Percentiles rank a stretch among this genome's conserved stretches.
phyloP scores from a whole-genome alignment of 2,888 invertebrate species.

The Nomada ferruginata region DNA sequence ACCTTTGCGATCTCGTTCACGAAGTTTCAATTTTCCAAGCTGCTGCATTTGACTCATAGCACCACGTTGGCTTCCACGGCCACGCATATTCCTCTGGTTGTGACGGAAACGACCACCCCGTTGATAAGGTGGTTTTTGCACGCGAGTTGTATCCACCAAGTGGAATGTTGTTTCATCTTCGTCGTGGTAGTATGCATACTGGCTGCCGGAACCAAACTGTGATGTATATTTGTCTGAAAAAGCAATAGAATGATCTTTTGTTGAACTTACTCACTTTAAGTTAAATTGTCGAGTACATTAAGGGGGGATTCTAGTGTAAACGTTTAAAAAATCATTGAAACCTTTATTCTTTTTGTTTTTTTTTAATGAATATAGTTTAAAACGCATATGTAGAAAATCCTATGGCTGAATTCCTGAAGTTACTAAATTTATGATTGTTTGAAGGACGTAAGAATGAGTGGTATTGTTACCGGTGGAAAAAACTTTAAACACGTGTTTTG shows the following conservation, averaged over 20 bases:
- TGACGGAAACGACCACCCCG: conserved; percentile 94
- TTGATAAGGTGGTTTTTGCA: conserved; percentile 96
- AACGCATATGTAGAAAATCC: too few species aligned
- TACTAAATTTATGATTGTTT: too few species aligned
- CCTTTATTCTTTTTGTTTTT: too few species aligned
- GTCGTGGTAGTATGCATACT: conserved; percentile 99
- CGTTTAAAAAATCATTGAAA: too few species aligned
- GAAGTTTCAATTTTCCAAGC: conserved; percentile 92
- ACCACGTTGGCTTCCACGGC: conserved; percentile 88
- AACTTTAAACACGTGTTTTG: too few species aligned
- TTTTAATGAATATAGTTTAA: too few species aligned
- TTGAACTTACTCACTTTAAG: neutral
- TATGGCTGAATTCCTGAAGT: too few species aligned
- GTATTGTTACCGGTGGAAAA: too few species aligned
- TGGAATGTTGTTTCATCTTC: conserved; percentile 99
- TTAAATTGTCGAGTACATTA: neutral
- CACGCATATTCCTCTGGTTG: conserved; percentile 90
- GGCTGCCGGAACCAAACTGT: conserved; percentile 96
- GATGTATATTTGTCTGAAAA: conserved; percentile 94
- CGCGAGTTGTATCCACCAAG: conserved; percentile 96
- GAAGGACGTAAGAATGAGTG: too few species aligned
- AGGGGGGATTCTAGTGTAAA: neutral
- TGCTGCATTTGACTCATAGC: conserved; percentile 92
- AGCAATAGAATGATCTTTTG: neutral
- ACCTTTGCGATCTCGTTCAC: conserved; percentile 90